A percentile compares a stretch with the other conserved stretches of the same genome.
These are phyloP conservation scores for Drosophila tripunctata DNA, from an alignment of 2,888 invertebrate genomes.

Conservation along the genomic window DNA sequence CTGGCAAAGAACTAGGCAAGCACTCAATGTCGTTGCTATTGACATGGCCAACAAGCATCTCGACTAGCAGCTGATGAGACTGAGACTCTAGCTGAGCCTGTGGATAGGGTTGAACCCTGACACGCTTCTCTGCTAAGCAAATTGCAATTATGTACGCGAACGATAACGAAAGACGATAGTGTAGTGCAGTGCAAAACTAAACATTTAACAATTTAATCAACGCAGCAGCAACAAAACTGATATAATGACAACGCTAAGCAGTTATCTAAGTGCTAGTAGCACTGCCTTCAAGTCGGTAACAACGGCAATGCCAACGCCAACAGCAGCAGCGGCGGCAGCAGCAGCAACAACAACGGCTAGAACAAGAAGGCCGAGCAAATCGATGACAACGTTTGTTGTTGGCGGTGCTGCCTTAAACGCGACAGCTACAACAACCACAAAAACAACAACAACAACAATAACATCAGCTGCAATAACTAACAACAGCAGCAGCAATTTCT, in stretches of 20 bases:
- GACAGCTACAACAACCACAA: constrained; percentile 33
- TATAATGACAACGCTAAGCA: constrained; percentile 55
- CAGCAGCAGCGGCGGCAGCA: constrained; percentile 36
- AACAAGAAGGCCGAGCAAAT: constrained; percentile 56
- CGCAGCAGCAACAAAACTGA: constrained; percentile 36
- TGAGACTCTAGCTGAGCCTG: constrained; percentile 13
- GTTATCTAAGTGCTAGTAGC: constrained; percentile 30
- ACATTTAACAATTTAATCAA: constrained; percentile 46
- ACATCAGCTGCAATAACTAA: constrained; percentile 31
- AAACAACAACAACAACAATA: constrained; percentile 36
- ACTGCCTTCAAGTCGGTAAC: constrained; percentile 32
- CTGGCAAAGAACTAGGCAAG: constrained; percentile 37
- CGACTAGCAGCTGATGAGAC: constrained; percentile 38
- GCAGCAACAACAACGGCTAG: constrained; percentile 24
- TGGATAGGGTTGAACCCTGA: constrained; percentile 37
- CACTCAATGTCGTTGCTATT: constrained; percentile 42
- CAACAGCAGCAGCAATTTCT: constrained; percentile 23
- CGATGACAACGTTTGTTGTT: constrained; percentile 64
- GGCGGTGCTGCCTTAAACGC: constrained; percentile 53
- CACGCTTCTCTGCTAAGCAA: constrained; percentile 62
- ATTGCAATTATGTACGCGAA: constrained; percentile 67
- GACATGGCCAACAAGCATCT: constrained; percentile 26
- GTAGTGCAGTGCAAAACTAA: no score
- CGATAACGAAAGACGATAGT: constrained; percentile 31
- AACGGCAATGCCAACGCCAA: constrained; percentile 25